phyloP scores from a whole-genome alignment of 2,797 vertebrate genomes.

The Somateria mollissima region DNA sequence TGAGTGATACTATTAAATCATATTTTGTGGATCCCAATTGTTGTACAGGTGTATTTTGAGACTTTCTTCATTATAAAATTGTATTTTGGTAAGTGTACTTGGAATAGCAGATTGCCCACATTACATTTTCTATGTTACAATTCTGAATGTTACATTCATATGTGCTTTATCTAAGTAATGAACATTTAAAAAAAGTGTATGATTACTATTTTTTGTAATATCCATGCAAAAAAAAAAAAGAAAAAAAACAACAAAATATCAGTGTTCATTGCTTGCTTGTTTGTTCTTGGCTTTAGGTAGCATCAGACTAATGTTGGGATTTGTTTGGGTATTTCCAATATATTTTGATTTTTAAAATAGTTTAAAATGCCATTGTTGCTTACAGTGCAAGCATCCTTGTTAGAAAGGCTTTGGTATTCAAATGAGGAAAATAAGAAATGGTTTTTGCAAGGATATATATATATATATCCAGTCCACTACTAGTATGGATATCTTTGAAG shows the following conservation, averaged over 20 bases:
- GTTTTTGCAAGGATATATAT: neutral
- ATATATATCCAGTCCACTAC: neutral
- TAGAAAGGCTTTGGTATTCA: slow-evolving; percentile 35
- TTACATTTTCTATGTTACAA: slow-evolving; percentile 75
- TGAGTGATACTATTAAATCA: slow-evolving; percentile 72
- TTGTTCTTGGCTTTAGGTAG: slow-evolving; percentile 71
- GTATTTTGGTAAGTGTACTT: slow-evolving; percentile 78
- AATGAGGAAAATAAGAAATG: neutral
- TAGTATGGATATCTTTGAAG: neutral
- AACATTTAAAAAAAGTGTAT: slow-evolving; percentile 76
- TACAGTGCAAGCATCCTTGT: slow-evolving; percentile 27
- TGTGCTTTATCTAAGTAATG: slow-evolving; percentile 75
- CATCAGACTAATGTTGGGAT: slow-evolving; percentile 46
- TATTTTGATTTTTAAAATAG: slow-evolving; percentile 72
- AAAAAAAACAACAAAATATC: slow-evolving; percentile 43
- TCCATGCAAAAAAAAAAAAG: slow-evolving; percentile 49
- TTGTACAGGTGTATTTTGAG: slow-evolving; percentile 77
- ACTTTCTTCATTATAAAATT: slow-evolving; percentile 78
- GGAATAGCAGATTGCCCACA: slow-evolving; percentile 73
- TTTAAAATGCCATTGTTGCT: slow-evolving; percentile 23
- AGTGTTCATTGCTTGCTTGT: slow-evolving; percentile 73
- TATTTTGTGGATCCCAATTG: slow-evolving; percentile 74
- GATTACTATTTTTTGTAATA: slow-evolving; percentile 80
- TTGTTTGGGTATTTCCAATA: slow-evolving; percentile 61
- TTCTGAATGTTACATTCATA: slow-evolving; percentile 75